phyloP scores from a whole-genome alignment of 1,140 invertebrate species.

The Cydia strobilella region DNA sequence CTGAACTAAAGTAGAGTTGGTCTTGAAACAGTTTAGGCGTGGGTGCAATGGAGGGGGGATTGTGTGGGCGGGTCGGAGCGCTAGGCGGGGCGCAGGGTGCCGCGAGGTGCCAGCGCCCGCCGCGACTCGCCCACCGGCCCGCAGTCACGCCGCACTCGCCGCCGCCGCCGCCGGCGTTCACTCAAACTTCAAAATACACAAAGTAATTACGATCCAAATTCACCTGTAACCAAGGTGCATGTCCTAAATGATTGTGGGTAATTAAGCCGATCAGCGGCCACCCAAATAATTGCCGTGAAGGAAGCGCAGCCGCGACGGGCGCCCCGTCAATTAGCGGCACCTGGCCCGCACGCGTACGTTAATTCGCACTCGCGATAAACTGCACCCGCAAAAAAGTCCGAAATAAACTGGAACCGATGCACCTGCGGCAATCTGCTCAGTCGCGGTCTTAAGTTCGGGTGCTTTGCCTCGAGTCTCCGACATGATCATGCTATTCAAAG shows the following conservation, averaged over 20 bases:
- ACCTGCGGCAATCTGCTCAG: slow-evolving; percentile 63
- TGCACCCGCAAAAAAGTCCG: slow-evolving; percentile 63
- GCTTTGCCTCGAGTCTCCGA: slow-evolving; percentile 45
- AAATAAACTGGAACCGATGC: slow-evolving; percentile 75
- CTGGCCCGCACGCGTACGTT: slow-evolving; percentile 74
- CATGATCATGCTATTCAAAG: slow-evolving; percentile 88
- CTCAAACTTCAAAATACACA: not conserved
- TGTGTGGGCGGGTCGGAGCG: slow-evolving; percentile 60
- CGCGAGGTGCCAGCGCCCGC: slow-evolving; percentile 56
- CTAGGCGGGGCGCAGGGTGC: slow-evolving; percentile 73
- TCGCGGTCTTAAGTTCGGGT: slow-evolving; percentile 36
- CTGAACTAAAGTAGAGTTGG: not conserved
- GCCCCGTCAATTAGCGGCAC: slow-evolving; percentile 71
- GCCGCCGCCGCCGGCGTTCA: slow-evolving; percentile 43
- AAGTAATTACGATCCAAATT: slow-evolving; percentile 34
- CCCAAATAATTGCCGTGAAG: slow-evolving; percentile 76
- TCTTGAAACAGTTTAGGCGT: slow-evolving; percentile 39
- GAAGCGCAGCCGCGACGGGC: slow-evolving; percentile 60
- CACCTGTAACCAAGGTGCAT: slow-evolving; percentile 64
- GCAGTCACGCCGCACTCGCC: slow-evolving; percentile 62
- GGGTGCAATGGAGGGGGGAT: slow-evolving; percentile 58
- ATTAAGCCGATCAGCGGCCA: slow-evolving; percentile 59
- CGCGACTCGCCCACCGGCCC: slow-evolving; percentile 60
- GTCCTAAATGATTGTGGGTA: slow-evolving; percentile 49
- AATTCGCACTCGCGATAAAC: slow-evolving; percentile 71